Percentiles rank a stretch among this genome's conserved stretches.
phyloP scores from a whole-genome alignment of 2,888 invertebrate genomes.

The Notocelia uddmanniana region DNA sequence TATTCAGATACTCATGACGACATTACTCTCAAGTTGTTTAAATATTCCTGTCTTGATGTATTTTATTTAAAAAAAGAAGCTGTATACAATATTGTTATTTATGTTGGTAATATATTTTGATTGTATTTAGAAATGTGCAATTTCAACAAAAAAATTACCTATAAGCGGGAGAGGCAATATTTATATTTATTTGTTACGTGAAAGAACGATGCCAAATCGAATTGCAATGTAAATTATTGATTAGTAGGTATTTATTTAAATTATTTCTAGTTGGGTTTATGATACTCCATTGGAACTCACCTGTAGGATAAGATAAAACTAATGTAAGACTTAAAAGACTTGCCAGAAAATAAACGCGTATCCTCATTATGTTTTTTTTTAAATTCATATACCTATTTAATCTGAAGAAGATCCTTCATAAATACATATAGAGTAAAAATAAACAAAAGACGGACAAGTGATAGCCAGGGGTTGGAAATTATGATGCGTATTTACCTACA shows the following conservation, averaged over 20 bases:
- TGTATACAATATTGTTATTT: not conserved
- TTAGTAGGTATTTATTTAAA: conserved; percentile 41
- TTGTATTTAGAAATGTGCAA: conserved; percentile 25
- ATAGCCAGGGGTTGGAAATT: too few relatives aligned
- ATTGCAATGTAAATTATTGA: conserved; percentile 62
- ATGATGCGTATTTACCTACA: too few relatives aligned
- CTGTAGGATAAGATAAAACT: conserved; percentile 40
- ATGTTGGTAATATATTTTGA: not conserved
- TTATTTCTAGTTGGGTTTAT: conserved; percentile 27
- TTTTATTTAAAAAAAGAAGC: not conserved
- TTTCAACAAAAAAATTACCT: conserved; percentile 33
- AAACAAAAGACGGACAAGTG: too few relatives aligned
- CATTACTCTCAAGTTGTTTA: too few relatives aligned
- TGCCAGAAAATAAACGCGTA: conserved; percentile 57
- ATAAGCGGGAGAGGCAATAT: conserved; percentile 48
- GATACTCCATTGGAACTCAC: conserved; percentile 48
- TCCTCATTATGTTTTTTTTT: conserved; percentile 48
- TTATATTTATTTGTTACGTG: conserved; percentile 48
- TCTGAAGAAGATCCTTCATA: too few relatives aligned
- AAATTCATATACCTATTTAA: too few relatives aligned
- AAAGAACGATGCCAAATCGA: conserved; percentile 72
- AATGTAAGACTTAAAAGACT: conserved; percentile 58
- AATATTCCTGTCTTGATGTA: not conserved
- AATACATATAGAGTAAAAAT: too few relatives aligned
- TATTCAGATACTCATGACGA: too few relatives aligned